phyloP scores from a whole-genome alignment of 2,113 vertebrate species.

The Lagopus muta region DNA sequence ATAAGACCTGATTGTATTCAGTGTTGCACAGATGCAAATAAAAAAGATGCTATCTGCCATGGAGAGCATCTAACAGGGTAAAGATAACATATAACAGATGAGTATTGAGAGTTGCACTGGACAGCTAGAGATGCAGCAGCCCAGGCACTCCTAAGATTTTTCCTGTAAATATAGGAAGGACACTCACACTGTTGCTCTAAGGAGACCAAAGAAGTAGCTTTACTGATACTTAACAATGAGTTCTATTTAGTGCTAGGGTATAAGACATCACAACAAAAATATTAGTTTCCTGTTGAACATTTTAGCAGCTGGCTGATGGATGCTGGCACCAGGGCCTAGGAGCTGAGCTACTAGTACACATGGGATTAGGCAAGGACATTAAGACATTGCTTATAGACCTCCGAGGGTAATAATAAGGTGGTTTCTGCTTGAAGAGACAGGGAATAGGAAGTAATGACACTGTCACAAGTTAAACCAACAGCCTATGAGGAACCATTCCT shows the following conservation, averaged over 20 bases:
- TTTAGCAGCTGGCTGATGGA: background rate
- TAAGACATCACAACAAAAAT: background rate
- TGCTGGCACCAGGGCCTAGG: background rate
- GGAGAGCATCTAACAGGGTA: background rate
- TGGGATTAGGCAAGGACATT: background rate
- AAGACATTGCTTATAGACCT: background rate
- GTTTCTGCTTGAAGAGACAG: background rate
- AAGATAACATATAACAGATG: accelerated
- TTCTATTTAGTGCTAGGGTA: background rate
- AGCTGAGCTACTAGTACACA: background rate
- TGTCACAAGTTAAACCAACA: background rate
- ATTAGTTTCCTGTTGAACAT: background rate
- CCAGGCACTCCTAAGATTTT: accelerated
- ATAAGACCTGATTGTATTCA: accelerated
- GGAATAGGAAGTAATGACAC: background rate
- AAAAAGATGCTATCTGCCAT: background rate
- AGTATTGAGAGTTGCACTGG: background rate
- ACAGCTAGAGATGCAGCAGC: background rate
- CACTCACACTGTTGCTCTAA: background rate
- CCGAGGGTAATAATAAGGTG: background rate
- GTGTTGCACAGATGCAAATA: background rate
- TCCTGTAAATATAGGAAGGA: background rate
- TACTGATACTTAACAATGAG: background rate
- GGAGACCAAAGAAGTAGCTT: background rate
- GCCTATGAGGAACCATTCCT: background rate